Base-by-base conservation (phyloP, 2,113 vertebrate genomes). In the Sceloporus tristichus region DNA sequence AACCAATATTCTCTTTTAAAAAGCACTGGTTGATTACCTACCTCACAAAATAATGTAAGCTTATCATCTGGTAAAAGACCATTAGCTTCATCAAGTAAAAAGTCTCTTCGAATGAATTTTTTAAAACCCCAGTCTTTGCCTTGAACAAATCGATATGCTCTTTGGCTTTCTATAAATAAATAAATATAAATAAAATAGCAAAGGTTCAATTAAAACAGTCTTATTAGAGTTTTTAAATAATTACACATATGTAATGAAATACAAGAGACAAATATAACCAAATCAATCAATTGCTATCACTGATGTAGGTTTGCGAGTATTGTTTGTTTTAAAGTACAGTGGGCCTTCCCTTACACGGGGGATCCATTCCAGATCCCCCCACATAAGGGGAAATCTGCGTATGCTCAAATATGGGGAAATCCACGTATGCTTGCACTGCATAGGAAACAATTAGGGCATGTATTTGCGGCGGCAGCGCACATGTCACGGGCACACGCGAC, bases 121-220 rank as follows among this genome's bases (percentile, higher is more conserved):
- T 99, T 99, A 97, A 99, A 99, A 79, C 99, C 99, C 99, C 99
- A 99, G 96, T 99, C 99, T 94, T 99, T 99, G 93, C 99, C 98
- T 97, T 99, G 99, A 92, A 99, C 98, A 97, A 99, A 99, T 94
- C 99, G 98, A 97, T 99, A 99, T 0, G 99, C 98, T 98, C 98
- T 98, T 98, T 99, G 98, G 98, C 99, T 99, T 98, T 99, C 98
- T 99, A 96, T 89, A 53, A 86, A 84, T 90, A 91, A 95, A 95
- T 0, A 96, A 65, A 92, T 9, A 95, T 0, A 96, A 65, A 92
- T 9, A 42, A 19, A 66, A 87, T 4, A 89, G 25, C 87, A 85
- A 27, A 79, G 0, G 19, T 0, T 85, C 62, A 95, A 90, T 89
- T 29, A 86, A 75, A 92, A 65, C 16, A 87, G 79, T 56, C 14